These are phyloP conservation scores for Amazonetta brasiliensis DNA, from an alignment of 2,797 vertebrate species.

Conservation along the genomic window DNA sequence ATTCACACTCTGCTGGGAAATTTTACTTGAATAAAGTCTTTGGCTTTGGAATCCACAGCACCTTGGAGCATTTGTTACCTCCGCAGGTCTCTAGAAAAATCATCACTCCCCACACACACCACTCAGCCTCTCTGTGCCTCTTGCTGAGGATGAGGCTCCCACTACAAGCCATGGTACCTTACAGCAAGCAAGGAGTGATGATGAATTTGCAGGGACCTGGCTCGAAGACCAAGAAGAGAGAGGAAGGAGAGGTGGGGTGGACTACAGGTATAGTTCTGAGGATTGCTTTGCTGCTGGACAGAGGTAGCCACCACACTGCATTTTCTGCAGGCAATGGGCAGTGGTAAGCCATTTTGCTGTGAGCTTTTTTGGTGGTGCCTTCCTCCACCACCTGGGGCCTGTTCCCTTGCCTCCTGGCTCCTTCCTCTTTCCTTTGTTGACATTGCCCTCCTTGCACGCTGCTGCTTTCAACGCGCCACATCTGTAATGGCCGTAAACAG, in stretches of 20 bases:
- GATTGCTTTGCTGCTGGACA: accelerated
- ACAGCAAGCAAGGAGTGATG: not conserved
- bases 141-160: not conserved
- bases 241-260: not conserved
- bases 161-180: not conserved
- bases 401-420: not conserved
- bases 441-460: not conserved
- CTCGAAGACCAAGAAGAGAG: accelerated
- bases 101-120: not conserved
- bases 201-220: not conserved
- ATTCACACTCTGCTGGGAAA: not conserved
- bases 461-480: not conserved
- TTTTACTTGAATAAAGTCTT: not conserved
- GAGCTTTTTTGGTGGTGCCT: not conserved
- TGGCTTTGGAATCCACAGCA: accelerated
- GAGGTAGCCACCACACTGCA: not conserved
- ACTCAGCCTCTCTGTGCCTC: not conserved
- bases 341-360: not conserved
- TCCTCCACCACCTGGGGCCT: not conserved
- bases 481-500: accelerated
- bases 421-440: not conserved
- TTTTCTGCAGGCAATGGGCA: not conserved
- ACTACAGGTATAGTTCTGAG: not conserved
- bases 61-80: not conserved
- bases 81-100: not conserved